phyloP scores from a whole-genome alignment of 2,888 invertebrate genomes.

The Petrolisthes manimaculis region DNA sequence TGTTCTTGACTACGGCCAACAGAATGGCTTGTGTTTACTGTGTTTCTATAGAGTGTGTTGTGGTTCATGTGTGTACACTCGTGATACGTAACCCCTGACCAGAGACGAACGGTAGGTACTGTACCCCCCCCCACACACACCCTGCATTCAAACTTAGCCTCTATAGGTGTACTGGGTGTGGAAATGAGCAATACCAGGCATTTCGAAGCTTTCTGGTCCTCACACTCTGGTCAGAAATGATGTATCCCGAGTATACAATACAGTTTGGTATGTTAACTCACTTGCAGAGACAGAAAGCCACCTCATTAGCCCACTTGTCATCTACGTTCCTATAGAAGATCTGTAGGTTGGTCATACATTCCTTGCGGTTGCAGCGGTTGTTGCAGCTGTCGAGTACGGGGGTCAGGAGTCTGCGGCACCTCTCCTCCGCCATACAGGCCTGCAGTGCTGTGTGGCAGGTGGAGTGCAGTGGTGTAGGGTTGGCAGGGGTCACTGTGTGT shows the following conservation, averaged over 20 bases:
- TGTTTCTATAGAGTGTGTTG: background rate
- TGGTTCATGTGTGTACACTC: background rate
- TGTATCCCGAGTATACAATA: no score
- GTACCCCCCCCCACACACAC: no score
- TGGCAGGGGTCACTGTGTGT: conserved; percentile 21
- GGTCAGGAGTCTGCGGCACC: conserved; percentile 82
- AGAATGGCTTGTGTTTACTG: no score
- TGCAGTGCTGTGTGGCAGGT: conserved; percentile 64
- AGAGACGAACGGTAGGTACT: no score
- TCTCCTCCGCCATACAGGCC: conserved; percentile 68
- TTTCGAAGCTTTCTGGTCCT: no score
- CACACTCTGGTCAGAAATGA: no score
- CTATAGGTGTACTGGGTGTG: no score
- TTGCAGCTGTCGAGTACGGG: conserved; percentile 87
- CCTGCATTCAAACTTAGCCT: no score
- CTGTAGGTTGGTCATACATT: conserved; percentile 87
- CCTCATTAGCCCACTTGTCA: conserved; percentile 86
- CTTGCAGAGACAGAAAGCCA: conserved; percentile 95
- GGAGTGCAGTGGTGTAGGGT: conserved; percentile 41
- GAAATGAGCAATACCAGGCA: no score
- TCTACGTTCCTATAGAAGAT: conserved; percentile 86
- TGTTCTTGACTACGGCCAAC: no score
- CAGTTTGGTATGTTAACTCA: conserved; percentile 73
- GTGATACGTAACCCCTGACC: no score
- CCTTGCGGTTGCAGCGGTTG: conserved; percentile 82